Percentiles rank a stretch among this genome's conserved stretches.
Conservation (phyloP, 2,797 vertebrate species). For the Gambelia wislizenii region DNA sequence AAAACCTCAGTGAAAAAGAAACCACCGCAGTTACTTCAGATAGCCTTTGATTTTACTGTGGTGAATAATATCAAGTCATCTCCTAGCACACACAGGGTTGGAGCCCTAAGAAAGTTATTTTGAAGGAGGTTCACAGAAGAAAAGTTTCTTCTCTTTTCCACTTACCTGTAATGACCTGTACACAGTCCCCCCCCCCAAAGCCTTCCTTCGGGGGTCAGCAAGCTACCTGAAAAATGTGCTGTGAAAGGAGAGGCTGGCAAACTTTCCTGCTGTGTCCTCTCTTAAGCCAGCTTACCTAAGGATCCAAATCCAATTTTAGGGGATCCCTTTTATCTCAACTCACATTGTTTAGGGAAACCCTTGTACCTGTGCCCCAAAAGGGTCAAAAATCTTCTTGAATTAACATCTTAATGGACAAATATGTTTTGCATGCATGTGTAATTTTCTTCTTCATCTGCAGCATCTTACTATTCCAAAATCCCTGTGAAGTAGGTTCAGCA, state of each 20-base stretch:
- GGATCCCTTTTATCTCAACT: neutral
- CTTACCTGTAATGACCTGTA: neutral
- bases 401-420: neutral
- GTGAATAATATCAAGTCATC: slow-evolving; percentile 1
- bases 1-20: neutral
- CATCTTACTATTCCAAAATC: neutral
- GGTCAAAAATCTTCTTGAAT: neutral
- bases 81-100: neutral
- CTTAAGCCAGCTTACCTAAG: neutral
- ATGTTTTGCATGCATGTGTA: neutral
- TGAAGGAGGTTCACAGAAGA: neutral
- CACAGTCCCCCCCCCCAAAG: neutral
- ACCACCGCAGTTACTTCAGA: neutral
- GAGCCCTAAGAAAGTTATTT: neutral
- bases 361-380: neutral
- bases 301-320: neutral
- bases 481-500: neutral
- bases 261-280: neutral
- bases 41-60: neutral
- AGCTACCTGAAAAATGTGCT: neutral
- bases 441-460: neutral
- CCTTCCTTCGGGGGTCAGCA: neutral
- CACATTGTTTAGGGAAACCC: neutral
- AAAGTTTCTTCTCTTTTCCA: neutral
- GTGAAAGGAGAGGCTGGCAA: too few relatives aligned